phyloP scores from a whole-genome alignment of 2,888 invertebrate genomes.

The Xylota segnis region DNA sequence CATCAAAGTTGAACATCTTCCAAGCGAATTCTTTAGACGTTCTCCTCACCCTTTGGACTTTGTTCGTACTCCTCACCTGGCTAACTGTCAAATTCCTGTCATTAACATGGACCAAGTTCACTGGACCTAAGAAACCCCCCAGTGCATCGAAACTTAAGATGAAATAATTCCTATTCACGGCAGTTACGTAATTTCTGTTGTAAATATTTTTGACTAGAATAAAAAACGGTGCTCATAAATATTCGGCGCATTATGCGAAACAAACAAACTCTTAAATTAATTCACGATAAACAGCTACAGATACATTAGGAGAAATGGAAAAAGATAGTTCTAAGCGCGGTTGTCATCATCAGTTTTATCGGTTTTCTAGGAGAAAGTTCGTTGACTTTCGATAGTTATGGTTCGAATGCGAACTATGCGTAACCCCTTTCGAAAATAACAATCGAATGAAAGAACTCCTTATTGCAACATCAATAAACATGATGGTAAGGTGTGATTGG shows the following conservation, averaged over 20 bases:
- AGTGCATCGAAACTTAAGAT: slow-evolving; percentile 36
- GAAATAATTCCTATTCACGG: slow-evolving; percentile 36
- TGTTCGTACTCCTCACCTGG: background rate
- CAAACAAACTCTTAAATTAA: slow-evolving; percentile 34
- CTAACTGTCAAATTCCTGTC: slow-evolving; percentile 23
- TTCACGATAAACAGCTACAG: slow-evolving; percentile 21
- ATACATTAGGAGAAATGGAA: slow-evolving; percentile 21
- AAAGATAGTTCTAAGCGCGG: slow-evolving; percentile 4
- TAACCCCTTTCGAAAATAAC: slow-evolving; percentile 38
- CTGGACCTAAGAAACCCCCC: background rate
- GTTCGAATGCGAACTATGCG: slow-evolving; percentile 37
- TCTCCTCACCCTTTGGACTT: slow-evolving; percentile 34
- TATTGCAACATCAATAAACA: slow-evolving; percentile 43
- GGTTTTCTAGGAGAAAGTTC: slow-evolving; percentile 53
- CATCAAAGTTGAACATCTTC: slow-evolving; percentile 84
- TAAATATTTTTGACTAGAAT: slow-evolving; percentile 26
- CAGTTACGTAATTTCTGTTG: slow-evolving; percentile 44
- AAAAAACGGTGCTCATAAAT: slow-evolving; percentile 26
- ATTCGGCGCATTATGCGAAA: slow-evolving; percentile 46
- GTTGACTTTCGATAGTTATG: slow-evolving; percentile 52
- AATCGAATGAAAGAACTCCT: slow-evolving; percentile 44
- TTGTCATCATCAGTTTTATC: slow-evolving; percentile 8
- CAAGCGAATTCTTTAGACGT: slow-evolving; percentile 84
- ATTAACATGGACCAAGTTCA: slow-evolving; percentile 13
- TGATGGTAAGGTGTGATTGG: slow-evolving; percentile 22